Conservation (phyloP, 2,888 invertebrate genomes). For the Orthonychiurus folsomi region DNA sequence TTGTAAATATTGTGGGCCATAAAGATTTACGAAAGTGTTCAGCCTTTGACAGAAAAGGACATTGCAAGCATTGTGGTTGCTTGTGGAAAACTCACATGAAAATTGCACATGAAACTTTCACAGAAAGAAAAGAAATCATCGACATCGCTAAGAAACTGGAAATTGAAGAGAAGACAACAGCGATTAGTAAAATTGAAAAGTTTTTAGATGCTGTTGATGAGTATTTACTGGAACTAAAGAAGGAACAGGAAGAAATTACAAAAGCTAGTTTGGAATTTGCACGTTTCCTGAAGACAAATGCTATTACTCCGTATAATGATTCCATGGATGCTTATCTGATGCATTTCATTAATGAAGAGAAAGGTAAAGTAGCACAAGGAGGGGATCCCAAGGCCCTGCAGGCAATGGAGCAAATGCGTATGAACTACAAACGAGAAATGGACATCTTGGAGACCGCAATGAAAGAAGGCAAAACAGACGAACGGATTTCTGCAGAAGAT, state of each 20-base stretch:
- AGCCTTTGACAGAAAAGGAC: not conserved
- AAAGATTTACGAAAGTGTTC: not conserved
- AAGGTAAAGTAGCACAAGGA: not conserved
- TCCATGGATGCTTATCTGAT: not conserved
- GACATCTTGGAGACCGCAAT: not conserved
- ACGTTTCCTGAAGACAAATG: conserved; percentile 7
- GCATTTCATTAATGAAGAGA: conserved; percentile 1
- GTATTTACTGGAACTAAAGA: not conserved
- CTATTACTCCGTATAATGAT: conserved; percentile 12
- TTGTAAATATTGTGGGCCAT: not conserved
- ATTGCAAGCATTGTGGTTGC: conserved; percentile 7
- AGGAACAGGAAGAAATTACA: conserved; percentile 2
- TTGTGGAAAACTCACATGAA: conserved; percentile 8
- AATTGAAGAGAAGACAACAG: not conserved
- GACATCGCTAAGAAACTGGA: not conserved
- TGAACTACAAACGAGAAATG: not conserved
- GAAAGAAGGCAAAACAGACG: too few species aligned
- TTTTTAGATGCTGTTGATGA: conserved; percentile 3
- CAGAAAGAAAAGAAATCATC: not conserved
- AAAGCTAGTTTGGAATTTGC: conserved; percentile 4
- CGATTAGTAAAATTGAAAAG: not conserved
- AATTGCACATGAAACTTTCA: not conserved
- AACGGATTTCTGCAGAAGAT: not conserved
- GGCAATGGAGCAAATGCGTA: not conserved
- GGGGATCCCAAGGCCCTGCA: not conserved